Percentiles rank a stretch among this genome's conserved stretches.
Conservation (phyloP, 2,797 vertebrate genomes). For the Falco columbarius region DNA sequence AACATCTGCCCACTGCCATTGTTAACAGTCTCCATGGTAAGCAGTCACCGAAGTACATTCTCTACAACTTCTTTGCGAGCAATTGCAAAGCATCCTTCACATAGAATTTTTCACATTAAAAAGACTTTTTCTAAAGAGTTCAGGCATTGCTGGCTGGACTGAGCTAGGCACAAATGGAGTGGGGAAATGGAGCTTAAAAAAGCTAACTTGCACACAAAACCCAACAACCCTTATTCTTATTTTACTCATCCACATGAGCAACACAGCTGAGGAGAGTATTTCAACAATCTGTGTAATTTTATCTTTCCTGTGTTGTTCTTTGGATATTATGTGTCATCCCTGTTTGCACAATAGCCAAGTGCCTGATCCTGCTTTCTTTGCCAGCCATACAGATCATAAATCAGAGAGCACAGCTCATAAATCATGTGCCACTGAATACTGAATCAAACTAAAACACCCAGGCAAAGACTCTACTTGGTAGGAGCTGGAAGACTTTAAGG, state of each 20-base stretch:
- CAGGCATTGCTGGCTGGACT: background rate
- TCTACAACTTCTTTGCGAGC: background rate
- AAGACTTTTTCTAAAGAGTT: background rate
- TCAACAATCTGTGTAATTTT: slow-evolving; percentile 66
- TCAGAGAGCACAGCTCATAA: slow-evolving; percentile 12
- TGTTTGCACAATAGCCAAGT: slow-evolving; percentile 54
- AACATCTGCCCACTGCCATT: background rate
- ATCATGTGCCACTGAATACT: slow-evolving; percentile 5
- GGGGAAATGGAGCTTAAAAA: background rate
- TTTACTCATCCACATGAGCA: slow-evolving; percentile 43
- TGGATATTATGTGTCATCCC: slow-evolving; percentile 58
- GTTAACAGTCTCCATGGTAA: background rate
- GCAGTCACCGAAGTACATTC: background rate
- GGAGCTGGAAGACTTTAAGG: background rate
- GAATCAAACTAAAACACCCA: background rate
- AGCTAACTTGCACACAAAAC: background rate
- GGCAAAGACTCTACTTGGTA: background rate
- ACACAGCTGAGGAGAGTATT: slow-evolving; percentile 32
- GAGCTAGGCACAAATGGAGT: background rate
- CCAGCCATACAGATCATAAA: slow-evolving; percentile 29
- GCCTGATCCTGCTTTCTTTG: slow-evolving; percentile 36
- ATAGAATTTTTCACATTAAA: background rate
- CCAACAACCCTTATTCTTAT: slow-evolving; percentile 36
- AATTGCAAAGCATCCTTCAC: background rate
- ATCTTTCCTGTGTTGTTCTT: slow-evolving; percentile 64